phyloP scores from a whole-genome alignment of 2,888 invertebrate species.

The Ochropleura plecta region DNA sequence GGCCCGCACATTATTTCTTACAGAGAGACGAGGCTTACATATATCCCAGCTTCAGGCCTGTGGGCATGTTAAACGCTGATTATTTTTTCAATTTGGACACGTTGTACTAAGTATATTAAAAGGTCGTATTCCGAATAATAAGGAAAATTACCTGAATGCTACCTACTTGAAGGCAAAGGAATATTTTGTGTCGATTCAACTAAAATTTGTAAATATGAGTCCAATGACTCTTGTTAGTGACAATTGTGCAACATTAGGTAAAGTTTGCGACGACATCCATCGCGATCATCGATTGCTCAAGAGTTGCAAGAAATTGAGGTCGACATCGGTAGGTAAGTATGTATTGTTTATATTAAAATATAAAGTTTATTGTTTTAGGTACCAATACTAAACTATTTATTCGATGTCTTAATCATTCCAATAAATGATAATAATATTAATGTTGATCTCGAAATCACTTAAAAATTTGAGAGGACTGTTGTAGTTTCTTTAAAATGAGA shows the following conservation, averaged over 20 bases:
- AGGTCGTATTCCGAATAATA: not conserved
- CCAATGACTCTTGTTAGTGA: conserved; percentile 77
- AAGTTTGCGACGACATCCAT: conserved; percentile 69
- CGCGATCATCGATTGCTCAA: conserved; percentile 78
- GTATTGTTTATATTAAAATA: conserved; percentile 41
- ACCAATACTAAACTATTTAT: conserved; percentile 3
- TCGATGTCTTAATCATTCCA: not conserved
- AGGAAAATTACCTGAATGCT: not conserved
- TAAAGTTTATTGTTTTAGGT: conserved; percentile 13
- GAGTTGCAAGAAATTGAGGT: conserved; percentile 78
- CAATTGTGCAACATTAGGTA: conserved; percentile 74
- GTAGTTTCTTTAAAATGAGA: not conserved
- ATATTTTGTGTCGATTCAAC: conserved; percentile 30
- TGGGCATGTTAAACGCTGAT: not conserved
- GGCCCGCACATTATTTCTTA: not conserved
- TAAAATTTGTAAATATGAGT: conserved; percentile 62
- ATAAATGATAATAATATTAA: not conserved
- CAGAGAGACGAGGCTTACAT: not conserved
- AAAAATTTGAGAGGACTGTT: not conserved
- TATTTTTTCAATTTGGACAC: not conserved
- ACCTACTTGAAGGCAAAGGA: not conserved
- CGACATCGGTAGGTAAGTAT: conserved; percentile 61
- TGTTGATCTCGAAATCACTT: not conserved
- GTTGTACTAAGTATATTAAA: not conserved
- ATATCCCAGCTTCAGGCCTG: not conserved